Base-by-base conservation (phyloP, 23 tunicate species). In the Botrylloides violaceus region DNA sequence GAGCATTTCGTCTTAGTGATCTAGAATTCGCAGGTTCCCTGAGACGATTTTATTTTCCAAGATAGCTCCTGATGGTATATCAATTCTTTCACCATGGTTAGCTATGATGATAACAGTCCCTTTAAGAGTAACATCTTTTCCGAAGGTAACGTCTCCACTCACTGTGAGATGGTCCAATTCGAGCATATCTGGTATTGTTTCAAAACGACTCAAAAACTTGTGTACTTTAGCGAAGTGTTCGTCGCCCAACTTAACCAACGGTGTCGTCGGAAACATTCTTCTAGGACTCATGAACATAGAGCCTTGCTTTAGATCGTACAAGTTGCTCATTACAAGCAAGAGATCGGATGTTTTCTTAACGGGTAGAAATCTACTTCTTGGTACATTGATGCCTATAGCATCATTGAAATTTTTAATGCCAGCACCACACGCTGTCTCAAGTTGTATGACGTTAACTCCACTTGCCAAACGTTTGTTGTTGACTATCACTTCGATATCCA, bases 81-180 rank as follows among this genome's bases (percentile, higher is more conserved):
- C 98, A 61, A 92, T 92, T 32, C 98, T 59, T 34, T 92, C 98
- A 4, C 98, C 98, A 63, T 92, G 98, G 53, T 92, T 92, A 4
- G 98, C 98, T 32, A 92, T 92, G 61, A 92, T 85, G 58, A 92
- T 92, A 36, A 92, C 98, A 23, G 98, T 92, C n/a, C 98, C 98
- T 88, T 92, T 92, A 61, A 92, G 34, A 18, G 84, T 85, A 35
- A 92, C 98, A 66, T 92, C 94, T 76, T 92, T 92, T 3, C 98
- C 98, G 55, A 92, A 92, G 21, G 98, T 84, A 64, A 92, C 98
- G 50, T 92, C 98, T 20, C 98, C 98, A 61, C 92, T 84, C 34
- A 92, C 98, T 22, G 98, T 92, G 32, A 92, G 70, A 63, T 92
- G 98, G 34, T 92, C 98, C 5, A 85, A 71, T 53, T 92, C 98